A percentile compares a stretch with the other conserved stretches of the same genome.
Evolutionary conservation across 2,888 invertebrate species (phyloP).

Genomic region (Boloria euphrosyne): DNA sequence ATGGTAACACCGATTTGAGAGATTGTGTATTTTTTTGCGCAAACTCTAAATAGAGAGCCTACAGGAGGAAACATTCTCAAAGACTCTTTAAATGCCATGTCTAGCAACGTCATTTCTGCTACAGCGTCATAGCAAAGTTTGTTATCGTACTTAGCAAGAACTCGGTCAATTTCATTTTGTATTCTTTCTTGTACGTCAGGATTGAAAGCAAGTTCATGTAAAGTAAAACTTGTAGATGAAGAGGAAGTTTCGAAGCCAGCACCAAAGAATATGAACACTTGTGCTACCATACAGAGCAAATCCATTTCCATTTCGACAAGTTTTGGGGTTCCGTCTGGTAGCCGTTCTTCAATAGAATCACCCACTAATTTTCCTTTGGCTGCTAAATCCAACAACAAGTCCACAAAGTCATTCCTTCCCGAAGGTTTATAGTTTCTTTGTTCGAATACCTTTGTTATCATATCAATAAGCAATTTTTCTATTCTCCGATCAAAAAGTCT

Average conservation of each 20-base stretch:
- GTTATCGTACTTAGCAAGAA: slow-evolving; percentile 54
- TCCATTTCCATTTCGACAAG: slow-evolving; percentile 56
- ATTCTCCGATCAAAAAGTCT: slow-evolving; percentile 40
- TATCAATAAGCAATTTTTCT: slow-evolving; percentile 44
- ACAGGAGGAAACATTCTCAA: slow-evolving; percentile 60
- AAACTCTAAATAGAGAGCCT: slow-evolving; percentile 56
- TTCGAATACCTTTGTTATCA: slow-evolving; percentile 51
- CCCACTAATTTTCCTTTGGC: slow-evolving; percentile 56
- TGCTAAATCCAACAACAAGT: slow-evolving; percentile 51
- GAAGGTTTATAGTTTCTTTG: slow-evolving; percentile 58
- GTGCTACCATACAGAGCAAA: slow-evolving; percentile 53
- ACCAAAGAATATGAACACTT: slow-evolving; percentile 63
- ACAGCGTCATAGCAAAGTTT: slow-evolving; percentile 63
- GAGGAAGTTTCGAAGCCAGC: slow-evolving; percentile 78
- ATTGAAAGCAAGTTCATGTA: slow-evolving; percentile 66
- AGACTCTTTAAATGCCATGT: slow-evolving; percentile 59
- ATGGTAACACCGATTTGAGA: slow-evolving; percentile 53
- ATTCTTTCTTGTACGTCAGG: slow-evolving; percentile 61
- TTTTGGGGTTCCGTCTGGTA: slow-evolving; percentile 53
- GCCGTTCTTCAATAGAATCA: slow-evolving; percentile 56
- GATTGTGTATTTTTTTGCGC: slow-evolving; percentile 50
- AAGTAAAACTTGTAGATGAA: slow-evolving; percentile 61
- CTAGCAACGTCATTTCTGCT: slow-evolving; percentile 54
- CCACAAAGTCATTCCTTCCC: slow-evolving; percentile 54
- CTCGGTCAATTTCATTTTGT: slow-evolving; percentile 62